Percentiles rank a stretch among this genome's conserved stretches.
Conservation (phyloP, 2,888 invertebrate genomes). For the Thymelicus sylvestris region DNA sequence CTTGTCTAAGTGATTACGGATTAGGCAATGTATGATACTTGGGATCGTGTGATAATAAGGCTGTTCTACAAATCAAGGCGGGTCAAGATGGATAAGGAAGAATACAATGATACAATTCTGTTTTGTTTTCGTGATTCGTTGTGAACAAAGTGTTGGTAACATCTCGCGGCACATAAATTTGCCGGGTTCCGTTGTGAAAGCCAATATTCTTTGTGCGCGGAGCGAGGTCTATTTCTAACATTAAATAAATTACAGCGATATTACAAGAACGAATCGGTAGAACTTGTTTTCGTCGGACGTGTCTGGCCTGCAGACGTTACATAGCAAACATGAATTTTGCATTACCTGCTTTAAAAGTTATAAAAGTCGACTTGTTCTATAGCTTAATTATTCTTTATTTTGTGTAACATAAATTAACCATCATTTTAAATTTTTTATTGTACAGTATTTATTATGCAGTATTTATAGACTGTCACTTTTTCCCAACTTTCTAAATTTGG, state of each 20-base stretch:
- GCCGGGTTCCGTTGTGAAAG: conserved; percentile 82
- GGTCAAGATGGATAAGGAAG: conserved; percentile 32
- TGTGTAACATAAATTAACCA: not conserved
- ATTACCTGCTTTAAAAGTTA: conserved; percentile 56
- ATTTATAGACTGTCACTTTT: too few species aligned
- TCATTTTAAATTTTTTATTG: too few species aligned
- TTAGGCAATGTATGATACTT: conserved; percentile 16
- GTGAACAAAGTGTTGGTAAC: conserved; percentile 63
- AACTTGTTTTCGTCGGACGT: conserved; percentile 76
- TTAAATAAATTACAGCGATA: conserved; percentile 83
- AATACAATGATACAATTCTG: conserved; percentile 40
- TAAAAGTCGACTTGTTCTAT: conserved; percentile 48
- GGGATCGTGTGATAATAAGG: conserved; percentile 7
- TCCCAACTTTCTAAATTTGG: too few species aligned
- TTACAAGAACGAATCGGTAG: conserved; percentile 81
- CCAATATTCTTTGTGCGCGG: conserved; percentile 82
- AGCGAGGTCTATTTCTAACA: conserved; percentile 80
- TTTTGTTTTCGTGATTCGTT: conserved; percentile 68
- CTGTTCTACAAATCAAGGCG: not conserved
- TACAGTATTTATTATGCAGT: too few species aligned
- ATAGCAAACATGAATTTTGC: conserved; percentile 71
- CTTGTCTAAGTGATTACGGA: conserved; percentile 5
- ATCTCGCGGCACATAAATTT: conserved; percentile 81
- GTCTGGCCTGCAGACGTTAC: conserved; percentile 65
- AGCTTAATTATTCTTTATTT: conserved; percentile 43